Percentiles rank a stretch among this genome's conserved stretches.
Conservation (phyloP, 2,888 invertebrate genomes). For the Caenorhabditis sulstoni region DNA sequence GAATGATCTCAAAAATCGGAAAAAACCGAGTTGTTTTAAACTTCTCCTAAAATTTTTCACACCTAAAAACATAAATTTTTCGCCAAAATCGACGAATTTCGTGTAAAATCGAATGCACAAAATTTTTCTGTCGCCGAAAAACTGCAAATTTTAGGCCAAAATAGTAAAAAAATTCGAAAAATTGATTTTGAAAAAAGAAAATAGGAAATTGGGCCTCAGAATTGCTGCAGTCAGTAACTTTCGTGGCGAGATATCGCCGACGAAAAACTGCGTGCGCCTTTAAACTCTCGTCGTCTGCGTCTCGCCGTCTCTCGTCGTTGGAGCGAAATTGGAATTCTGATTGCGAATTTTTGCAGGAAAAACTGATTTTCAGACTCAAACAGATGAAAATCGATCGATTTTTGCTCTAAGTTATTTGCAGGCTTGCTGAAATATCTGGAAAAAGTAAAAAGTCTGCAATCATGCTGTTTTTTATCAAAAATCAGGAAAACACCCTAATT, state of each 20-base stretch:
- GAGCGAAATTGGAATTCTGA: slow-evolving; percentile 7
- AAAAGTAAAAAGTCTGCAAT: no score
- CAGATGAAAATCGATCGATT: background rate
- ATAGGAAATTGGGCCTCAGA: slow-evolving; percentile 49
- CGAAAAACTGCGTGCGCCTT: slow-evolving; percentile 40
- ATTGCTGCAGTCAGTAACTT: background rate
- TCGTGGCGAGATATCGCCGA: slow-evolving; percentile 33
- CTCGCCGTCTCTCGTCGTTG: slow-evolving; percentile 1
- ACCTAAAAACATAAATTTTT: background rate
- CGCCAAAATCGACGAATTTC: background rate
- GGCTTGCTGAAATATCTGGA: no score
- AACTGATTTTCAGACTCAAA: background rate
- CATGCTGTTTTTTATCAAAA: no score
- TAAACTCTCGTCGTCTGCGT: slow-evolving; percentile 32
- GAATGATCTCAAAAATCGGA: background rate
- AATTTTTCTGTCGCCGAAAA: slow-evolving; percentile 9
- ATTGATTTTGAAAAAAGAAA: slow-evolving; percentile 41
- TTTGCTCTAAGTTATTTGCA: no score
- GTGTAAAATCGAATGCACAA: background rate
- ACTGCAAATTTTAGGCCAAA: slow-evolving; percentile 46
- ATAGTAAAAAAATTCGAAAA: slow-evolving; percentile 35
- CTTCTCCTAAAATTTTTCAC: background rate
- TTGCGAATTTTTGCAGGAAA: background rate
- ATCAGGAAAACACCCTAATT: no score
- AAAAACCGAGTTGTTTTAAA: background rate